phyloP scores from a whole-genome alignment of 1,140 invertebrate genomes.

The Heliconius hermathena region DNA sequence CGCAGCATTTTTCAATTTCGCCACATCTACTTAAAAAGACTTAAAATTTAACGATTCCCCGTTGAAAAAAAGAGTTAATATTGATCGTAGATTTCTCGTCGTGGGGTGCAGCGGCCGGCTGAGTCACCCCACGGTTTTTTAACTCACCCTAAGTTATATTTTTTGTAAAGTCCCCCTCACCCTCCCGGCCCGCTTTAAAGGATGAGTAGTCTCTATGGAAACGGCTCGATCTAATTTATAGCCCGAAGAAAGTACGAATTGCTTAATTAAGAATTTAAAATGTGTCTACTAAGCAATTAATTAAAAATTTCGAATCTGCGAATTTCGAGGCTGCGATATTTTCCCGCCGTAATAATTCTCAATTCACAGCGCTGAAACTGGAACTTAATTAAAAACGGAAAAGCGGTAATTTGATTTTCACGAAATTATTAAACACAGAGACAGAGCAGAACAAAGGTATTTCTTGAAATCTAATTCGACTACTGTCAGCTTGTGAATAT shows the following conservation, averaged over 20 bases:
- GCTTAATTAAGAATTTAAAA: conserved; percentile 82
- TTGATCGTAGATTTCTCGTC: conserved; percentile 82
- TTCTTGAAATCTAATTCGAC: conserved; percentile 5
- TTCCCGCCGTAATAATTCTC: conserved; percentile 49
- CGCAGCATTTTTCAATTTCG: conserved; percentile 36
- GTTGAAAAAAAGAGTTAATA: conserved; percentile 83
- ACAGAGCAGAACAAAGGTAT: conserved; percentile 5
- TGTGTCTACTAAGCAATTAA: conserved; percentile 79
- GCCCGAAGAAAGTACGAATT: conserved; percentile 80
- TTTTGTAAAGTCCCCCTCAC: conserved; percentile 79
- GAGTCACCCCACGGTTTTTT: conserved; percentile 82
- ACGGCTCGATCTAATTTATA: conserved; percentile 82
- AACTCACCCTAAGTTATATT: conserved; percentile 83
- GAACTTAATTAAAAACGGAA: conserved; percentile 59
- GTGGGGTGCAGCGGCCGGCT: conserved; percentile 80
- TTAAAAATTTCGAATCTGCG: conserved; percentile 72
- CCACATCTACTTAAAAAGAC: conserved; percentile 57
- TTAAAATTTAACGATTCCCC: conserved; percentile 78
- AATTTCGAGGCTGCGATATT: conserved; percentile 57
- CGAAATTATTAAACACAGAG: conserved; percentile 10
- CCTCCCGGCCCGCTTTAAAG: conserved; percentile 79
- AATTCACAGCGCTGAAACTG: conserved; percentile 55
- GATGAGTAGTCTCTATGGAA: conserved; percentile 83
- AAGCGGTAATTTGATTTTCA: conserved; percentile 14
- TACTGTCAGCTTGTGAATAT: not conserved